Conservation (phyloP, 2,888 invertebrate species). For the Synergus itoensis region DNA sequence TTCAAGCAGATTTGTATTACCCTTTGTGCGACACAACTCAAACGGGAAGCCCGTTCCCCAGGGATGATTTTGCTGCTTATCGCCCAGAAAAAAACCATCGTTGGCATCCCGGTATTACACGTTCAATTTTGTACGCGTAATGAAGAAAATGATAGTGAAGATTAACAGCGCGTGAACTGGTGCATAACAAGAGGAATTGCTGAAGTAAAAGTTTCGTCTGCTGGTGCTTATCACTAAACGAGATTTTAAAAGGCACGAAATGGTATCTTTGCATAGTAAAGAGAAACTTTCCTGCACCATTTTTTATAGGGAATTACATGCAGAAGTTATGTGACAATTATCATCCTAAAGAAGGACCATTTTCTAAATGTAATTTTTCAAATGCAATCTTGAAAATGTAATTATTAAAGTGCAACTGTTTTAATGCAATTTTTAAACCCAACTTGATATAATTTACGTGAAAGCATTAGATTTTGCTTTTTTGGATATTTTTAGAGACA, state of each 20-base stretch:
- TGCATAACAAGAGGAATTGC: constrained; percentile 4
- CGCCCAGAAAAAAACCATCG: constrained; percentile 11
- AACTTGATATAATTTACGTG: background rate
- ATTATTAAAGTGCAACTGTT: background rate
- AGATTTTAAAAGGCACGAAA: background rate
- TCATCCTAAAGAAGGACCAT: background rate
- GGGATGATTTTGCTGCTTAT: constrained; percentile 30
- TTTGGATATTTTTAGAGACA: background rate
- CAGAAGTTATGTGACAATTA: background rate
- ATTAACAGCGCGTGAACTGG: constrained; percentile 25
- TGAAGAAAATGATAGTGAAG: constrained; percentile 28
- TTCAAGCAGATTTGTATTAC: constrained; percentile 42
- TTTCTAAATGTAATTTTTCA: background rate
- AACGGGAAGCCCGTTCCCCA: constrained; percentile 26
- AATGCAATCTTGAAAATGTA: background rate
- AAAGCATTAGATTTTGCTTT: background rate
- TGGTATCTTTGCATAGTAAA: background rate
- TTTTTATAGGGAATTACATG: background rate
- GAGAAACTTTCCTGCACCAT: background rate
- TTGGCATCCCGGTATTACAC: constrained; percentile 2
- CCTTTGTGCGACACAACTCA: constrained; percentile 39
- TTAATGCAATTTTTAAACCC: too few species aligned
- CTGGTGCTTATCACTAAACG: constrained; percentile 6
- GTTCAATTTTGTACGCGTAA: constrained; percentile 22
- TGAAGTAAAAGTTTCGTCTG: background rate